Evolutionary conservation across 2,113 vertebrate genomes (phyloP).

Genomic region (Corythoichthys intestinalis): DNA sequence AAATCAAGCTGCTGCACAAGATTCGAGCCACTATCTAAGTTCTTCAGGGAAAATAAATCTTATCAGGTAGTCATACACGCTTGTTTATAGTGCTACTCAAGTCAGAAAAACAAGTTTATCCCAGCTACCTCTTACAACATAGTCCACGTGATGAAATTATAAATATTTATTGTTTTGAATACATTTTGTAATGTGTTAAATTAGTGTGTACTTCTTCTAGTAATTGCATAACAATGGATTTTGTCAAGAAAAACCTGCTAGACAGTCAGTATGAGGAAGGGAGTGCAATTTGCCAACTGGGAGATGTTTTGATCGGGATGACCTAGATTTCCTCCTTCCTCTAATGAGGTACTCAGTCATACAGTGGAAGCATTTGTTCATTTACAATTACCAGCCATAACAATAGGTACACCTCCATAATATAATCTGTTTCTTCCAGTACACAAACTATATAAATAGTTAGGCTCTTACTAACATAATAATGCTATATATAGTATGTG

Average conservation of each 20-base stretch:
- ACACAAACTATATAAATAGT: not conserved
- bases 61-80: slow-evolving; percentile 49
- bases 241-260: slow-evolving; percentile 34
- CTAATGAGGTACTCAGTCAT: slow-evolving; percentile 55
- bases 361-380: slow-evolving; percentile 30
- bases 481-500: too few species aligned
- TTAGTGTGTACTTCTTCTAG: slow-evolving; percentile 29
- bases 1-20: slow-evolving; percentile 56
- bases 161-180: slow-evolving; percentile 53
- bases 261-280: slow-evolving; percentile 35
- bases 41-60: slow-evolving; percentile 19
- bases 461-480: too few species aligned
- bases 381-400: not conserved
- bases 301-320: slow-evolving; percentile 52
- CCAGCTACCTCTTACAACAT: slow-evolving; percentile 27
- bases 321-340: slow-evolving; percentile 52
- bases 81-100: slow-evolving; percentile 43
- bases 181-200: slow-evolving; percentile 44
- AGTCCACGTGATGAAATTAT: slow-evolving; percentile 43
- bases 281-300: slow-evolving; percentile 39
- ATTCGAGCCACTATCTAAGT: slow-evolving; percentile 53
- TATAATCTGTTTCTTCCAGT: not conserved
- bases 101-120: slow-evolving; percentile 55
- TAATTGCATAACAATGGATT: slow-evolving; percentile 47
- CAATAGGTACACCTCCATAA: slow-evolving; percentile 17